Percentiles rank a stretch among this genome's conserved stretches.
These are phyloP conservation scores for Macaria notata DNA, from an alignment of 2,888 invertebrate species.

Conservation along the genomic window DNA sequence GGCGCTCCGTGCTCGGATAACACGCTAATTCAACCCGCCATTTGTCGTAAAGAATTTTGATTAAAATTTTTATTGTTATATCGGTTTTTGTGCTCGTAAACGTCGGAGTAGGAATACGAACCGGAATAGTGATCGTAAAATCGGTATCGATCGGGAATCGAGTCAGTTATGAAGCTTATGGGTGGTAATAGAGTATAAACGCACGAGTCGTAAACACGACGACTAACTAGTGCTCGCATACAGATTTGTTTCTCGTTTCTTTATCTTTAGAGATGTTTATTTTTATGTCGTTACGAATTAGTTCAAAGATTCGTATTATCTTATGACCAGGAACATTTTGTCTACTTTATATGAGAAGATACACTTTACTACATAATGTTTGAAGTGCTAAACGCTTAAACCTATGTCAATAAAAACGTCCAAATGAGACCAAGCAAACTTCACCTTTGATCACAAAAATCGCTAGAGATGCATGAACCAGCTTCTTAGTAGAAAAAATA, in stretches of 20 bases:
- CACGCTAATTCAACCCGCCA: constrained; percentile 27
- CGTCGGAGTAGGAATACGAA: constrained; percentile 27
- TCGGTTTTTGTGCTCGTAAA: constrained; percentile 27
- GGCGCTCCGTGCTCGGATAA: constrained; percentile 23
- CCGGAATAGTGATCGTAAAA: constrained; percentile 27
- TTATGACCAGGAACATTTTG: too few relatives aligned
- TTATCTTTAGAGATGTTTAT: constrained; percentile 7
- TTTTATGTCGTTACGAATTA: background rate
- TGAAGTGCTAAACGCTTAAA: too few relatives aligned
- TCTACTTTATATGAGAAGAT: too few relatives aligned
- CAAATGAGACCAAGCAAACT: too few relatives aligned
- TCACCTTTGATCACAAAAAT: too few relatives aligned
- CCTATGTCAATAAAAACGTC: too few relatives aligned
- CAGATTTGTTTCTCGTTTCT: constrained; percentile 9
- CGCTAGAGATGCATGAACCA: too few relatives aligned
- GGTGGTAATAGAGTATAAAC: constrained; percentile 24
- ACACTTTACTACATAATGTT: too few relatives aligned
- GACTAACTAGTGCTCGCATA: constrained; percentile 19
- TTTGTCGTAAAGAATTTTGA: constrained; percentile 42
- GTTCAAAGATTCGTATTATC: background rate
- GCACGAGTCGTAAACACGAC: constrained; percentile 20
- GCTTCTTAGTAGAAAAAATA: too few relatives aligned
- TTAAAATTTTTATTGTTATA: constrained; percentile 39
- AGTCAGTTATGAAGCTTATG: constrained; percentile 25
- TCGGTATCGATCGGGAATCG: constrained; percentile 24